phyloP scores from a whole-genome alignment of 2,888 invertebrate species.

The Cephus runcator region DNA sequence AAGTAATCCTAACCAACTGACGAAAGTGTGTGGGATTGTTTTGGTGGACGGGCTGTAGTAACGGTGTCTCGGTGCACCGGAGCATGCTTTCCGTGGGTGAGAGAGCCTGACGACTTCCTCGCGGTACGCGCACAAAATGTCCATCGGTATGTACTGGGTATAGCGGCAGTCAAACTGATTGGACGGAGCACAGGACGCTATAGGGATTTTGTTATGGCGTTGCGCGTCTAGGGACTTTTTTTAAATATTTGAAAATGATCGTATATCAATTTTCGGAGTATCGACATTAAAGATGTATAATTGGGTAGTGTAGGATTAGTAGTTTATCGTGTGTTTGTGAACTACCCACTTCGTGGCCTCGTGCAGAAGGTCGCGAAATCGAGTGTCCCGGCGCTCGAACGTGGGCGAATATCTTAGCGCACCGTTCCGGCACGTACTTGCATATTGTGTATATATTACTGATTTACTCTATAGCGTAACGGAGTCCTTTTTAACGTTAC shows the following conservation, averaged over 20 bases:
- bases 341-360: background rate
- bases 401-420: background rate
- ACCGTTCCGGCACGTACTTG: background rate
- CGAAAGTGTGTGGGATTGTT: slow-evolving; percentile 2
- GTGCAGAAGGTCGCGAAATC: background rate
- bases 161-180: background rate
- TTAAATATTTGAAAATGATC: background rate
- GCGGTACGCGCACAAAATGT: background rate
- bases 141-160: background rate
- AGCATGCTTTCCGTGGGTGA: slow-evolving; percentile 39
- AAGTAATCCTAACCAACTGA: background rate
- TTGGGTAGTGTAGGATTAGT: background rate
- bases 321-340: background rate
- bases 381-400: background rate
- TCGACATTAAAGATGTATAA: background rate
- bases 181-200: background rate
- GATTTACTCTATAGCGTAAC: background rate
- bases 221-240: background rate
- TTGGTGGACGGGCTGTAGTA: slow-evolving; percentile 35
- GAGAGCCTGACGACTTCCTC: slow-evolving; percentile 4
- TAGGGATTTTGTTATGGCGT: background rate
- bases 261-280: background rate
- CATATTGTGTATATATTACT: background rate
- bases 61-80: slow-evolving; percentile 48
- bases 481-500: background rate